Percentiles rank a stretch among this genome's conserved stretches.
phyloP scores from a whole-genome alignment of 2,888 invertebrate genomes.

The Dynastes maya region DNA sequence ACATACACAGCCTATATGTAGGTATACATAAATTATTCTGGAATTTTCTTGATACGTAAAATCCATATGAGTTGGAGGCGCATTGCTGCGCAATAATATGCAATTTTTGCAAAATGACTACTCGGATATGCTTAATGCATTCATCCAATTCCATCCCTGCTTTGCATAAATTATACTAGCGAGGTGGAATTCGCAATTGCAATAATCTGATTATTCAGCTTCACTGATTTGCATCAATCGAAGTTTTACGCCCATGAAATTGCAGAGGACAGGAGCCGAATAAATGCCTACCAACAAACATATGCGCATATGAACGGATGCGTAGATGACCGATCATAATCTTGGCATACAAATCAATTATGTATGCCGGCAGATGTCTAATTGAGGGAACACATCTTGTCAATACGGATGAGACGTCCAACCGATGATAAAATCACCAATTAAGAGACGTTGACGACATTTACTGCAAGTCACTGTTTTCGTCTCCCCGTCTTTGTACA shows the following conservation, averaged over 20 bases:
- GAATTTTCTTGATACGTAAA: not conserved
- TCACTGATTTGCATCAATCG: too few relatives aligned
- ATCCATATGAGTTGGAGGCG: not conserved
- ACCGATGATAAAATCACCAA: constrained; percentile 31
- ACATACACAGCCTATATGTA: too few relatives aligned
- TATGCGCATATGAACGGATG: not conserved
- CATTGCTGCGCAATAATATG: not conserved
- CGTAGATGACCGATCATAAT: constrained; percentile 20
- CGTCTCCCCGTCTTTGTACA: not conserved
- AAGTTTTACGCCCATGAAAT: constrained; percentile 10
- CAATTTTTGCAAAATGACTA: constrained; percentile 8
- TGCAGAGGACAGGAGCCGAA: not conserved
- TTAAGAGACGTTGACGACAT: constrained; percentile 28
- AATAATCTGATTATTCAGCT: constrained; percentile 20
- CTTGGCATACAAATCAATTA: constrained; percentile 32
- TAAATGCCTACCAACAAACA: not conserved
- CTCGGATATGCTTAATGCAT: constrained; percentile 16
- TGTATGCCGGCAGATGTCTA: constrained; percentile 28
- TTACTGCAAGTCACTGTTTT: constrained; percentile 41
- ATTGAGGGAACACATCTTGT: constrained; percentile 35
- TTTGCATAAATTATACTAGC: constrained; percentile 16
- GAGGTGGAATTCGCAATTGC: constrained; percentile 28
- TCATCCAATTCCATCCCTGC: constrained; percentile 12
- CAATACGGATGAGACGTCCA: constrained; percentile 12
- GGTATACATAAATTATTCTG: too few relatives aligned